Evolutionary conservation across 2,888 invertebrate species (phyloP).

Genomic region (Volucella bombylans): DNA sequence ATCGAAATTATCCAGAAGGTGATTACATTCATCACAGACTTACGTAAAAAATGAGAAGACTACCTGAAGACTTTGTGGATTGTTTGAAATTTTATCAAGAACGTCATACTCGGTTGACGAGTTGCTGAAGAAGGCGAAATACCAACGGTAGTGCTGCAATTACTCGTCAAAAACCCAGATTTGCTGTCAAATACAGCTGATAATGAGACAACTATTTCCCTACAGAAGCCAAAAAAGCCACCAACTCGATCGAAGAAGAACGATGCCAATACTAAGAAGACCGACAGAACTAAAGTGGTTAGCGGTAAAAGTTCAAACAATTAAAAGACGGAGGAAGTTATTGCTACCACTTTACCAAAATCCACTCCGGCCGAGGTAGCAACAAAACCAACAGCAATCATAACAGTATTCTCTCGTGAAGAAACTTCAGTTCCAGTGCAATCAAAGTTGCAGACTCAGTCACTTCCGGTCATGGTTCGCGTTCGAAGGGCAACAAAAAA

Average conservation of each 20-base stretch:
- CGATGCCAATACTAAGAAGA: conserved; percentile 13
- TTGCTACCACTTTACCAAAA: neutral
- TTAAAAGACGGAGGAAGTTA: neutral
- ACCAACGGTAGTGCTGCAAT: too few relatives aligned
- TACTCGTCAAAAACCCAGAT: too few relatives aligned
- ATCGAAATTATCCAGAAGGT: too few relatives aligned
- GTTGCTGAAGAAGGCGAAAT: too few relatives aligned
- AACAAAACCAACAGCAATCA: conserved; percentile 33
- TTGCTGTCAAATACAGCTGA: too few relatives aligned
- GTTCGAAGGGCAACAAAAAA: conserved; percentile 11
- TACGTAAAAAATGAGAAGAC: too few relatives aligned
- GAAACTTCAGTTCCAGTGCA: too few relatives aligned
- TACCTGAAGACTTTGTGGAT: too few relatives aligned
- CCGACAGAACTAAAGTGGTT: neutral
- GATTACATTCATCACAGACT: too few relatives aligned
- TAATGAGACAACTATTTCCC: too few relatives aligned
- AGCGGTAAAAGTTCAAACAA: neutral
- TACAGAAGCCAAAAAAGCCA: conserved; percentile 35
- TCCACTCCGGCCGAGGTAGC: neutral
- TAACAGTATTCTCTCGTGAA: conserved; percentile 32
- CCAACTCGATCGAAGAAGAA: conserved; percentile 26
- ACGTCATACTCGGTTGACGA: too few relatives aligned
- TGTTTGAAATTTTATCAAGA: too few relatives aligned
- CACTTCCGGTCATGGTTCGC: conserved; percentile 35
- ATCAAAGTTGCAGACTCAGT: conserved; percentile 7